phyloP scores from a whole-genome alignment of 2,888 invertebrate species.

The Tiphia femorata region DNA sequence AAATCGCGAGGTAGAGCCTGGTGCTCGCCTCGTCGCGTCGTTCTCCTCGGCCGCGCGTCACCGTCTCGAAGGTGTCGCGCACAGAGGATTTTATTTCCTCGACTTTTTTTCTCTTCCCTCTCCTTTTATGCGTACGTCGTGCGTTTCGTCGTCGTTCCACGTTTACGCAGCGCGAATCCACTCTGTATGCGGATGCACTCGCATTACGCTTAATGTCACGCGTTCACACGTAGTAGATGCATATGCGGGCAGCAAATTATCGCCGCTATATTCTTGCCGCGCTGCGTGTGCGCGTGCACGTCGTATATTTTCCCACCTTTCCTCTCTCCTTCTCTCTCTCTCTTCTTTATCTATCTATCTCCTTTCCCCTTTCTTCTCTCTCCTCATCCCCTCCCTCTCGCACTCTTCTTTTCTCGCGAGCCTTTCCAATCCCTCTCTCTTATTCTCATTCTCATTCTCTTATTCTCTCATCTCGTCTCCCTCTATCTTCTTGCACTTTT shows the following conservation, averaged over 20 bases:
- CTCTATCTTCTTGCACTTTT: neutral
- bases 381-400: neutral
- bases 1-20: too few relatives aligned
- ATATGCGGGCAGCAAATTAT: slow-evolving; percentile 46
- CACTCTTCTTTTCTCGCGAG: too few relatives aligned
- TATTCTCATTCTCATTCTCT: neutral
- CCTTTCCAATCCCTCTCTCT: too few relatives aligned
- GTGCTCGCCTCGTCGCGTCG: too few relatives aligned
- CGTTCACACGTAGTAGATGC: slow-evolving; percentile 19
- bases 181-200: slow-evolving; percentile 33
- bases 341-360: neutral
- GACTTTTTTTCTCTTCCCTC: too few relatives aligned
- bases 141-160: too few relatives aligned
- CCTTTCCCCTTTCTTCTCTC: slow-evolving; percentile 2
- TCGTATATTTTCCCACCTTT: neutral
- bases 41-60: too few relatives aligned
- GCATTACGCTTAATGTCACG: slow-evolving; percentile 50
- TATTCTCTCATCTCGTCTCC: slow-evolving; percentile 1
- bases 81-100: too few relatives aligned
- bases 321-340: neutral
- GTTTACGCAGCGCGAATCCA: too few relatives aligned
- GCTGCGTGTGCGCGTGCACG: slow-evolving; percentile 37
- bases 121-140: too few relatives aligned
- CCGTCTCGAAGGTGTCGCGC: too few relatives aligned
- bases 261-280: slow-evolving; percentile 50